These are phyloP conservation scores for Helogale parvula DNA, from an alignment of 2,113 vertebrate species.

Conservation along the genomic window DNA sequence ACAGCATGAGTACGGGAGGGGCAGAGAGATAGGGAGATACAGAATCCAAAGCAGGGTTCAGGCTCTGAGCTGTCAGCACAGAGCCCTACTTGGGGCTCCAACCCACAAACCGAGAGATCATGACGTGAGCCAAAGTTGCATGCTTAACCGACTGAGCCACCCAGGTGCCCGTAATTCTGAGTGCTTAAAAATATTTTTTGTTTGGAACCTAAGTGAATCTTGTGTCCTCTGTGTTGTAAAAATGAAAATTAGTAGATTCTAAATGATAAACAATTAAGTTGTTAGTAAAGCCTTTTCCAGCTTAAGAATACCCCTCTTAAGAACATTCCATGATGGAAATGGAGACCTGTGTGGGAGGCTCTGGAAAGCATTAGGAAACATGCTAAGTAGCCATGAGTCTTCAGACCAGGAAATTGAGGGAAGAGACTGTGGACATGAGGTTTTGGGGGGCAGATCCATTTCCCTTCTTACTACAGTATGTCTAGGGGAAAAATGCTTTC, in stretches of 20 bases:
- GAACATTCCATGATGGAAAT: not conserved
- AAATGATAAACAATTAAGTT: not conserved
- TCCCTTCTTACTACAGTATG: not conserved
- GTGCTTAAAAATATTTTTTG: not conserved
- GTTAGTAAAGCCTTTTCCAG: not conserved
- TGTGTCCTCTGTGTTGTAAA: not conserved
- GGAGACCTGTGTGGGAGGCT: not conserved
- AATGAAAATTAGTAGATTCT: conserved; percentile 13
- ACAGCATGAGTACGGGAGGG: too few relatives aligned
- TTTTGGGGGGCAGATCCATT: not conserved
- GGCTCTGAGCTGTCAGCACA: too few relatives aligned
- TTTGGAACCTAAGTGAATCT: not conserved
- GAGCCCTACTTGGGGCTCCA: too few relatives aligned
- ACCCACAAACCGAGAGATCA: too few relatives aligned
- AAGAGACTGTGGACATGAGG: not conserved
- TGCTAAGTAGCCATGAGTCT: not conserved
- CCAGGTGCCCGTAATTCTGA: not conserved
- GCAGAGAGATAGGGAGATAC: too few relatives aligned
- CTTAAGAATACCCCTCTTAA: not conserved
- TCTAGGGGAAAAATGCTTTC: not conserved
- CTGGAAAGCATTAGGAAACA: not conserved
- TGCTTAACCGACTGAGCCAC: too few relatives aligned
- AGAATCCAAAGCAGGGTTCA: too few relatives aligned
- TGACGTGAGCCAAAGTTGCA: too few relatives aligned
- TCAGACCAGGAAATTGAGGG: not conserved